Evolutionary conservation across 2,888 invertebrate genomes (phyloP), one percentile per base, ranked within the genome.

Genomic region (Villa cingulata): DNA sequence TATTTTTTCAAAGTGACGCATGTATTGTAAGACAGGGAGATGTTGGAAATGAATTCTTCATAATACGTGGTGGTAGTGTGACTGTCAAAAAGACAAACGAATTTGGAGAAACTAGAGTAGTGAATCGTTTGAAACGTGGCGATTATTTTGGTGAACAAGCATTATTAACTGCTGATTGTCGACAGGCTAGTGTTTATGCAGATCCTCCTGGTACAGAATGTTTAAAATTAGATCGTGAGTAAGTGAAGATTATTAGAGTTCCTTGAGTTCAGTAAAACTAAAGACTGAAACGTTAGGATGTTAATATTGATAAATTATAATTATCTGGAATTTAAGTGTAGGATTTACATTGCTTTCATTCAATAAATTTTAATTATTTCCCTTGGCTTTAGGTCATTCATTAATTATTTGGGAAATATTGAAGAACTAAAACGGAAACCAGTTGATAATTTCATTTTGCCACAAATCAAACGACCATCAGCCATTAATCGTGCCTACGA

Each of bases 101-200:
- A 4, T 74, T 74, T 32, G 74, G 71, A 0, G 71, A 74, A 48
- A 83, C 85, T 53, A 72, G 76, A 51, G 73, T 80, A 16, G 80
- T 91, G 19, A 81, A 84, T 10, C 72, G 74, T 12, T 73, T 89
- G 19, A 74, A 75, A 27, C 77, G 81, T 37, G 91, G 91, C 0
- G 80, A 88, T 51, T 92, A 84, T 65, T 92, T 92, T 64, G 92
- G 92, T 0, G 91, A 92, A 61, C 81, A 86, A 60, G 92, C 92
- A 0, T 71, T 92, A 32, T 70, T 88, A 43, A 82, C 85, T 62
- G 87, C 90, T 55, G 90, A 90, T 62, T 79, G 82, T 36, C 73
- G 95, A 32, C 85, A 92, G 43, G 95, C 95, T 9, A 91, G 88
- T 53, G 88, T 92, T 18, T 87, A 86, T 41, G 94, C 94, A 0